Evolutionary conservation across 2,797 vertebrate species (phyloP).

Genomic region (Megaceryle alcyon): DNA sequence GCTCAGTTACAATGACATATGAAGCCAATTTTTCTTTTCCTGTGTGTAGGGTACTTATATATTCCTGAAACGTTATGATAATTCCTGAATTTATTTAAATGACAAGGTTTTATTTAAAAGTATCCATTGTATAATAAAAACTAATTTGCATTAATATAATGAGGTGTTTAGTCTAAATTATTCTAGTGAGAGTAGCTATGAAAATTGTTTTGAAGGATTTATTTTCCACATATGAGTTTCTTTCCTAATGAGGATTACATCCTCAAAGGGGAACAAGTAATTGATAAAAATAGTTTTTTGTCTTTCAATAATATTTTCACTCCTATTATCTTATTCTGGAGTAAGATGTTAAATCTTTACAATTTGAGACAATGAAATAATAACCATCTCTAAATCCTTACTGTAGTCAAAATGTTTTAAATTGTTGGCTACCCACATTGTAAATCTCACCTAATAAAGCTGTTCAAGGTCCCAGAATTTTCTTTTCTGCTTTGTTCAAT

Average conservation of each 20-base stretch:
- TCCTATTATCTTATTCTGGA: constrained; percentile 23
- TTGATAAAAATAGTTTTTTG: constrained; percentile 49
- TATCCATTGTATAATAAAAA: constrained; percentile 32
- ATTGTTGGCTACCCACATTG: neutral
- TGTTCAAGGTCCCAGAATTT: constrained; percentile 5
- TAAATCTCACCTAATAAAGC: neutral
- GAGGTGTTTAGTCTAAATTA: constrained; percentile 48
- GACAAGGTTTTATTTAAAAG: constrained; percentile 45
- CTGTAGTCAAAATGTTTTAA: neutral
- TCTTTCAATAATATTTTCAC: constrained; percentile 16
- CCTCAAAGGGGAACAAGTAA: constrained; percentile 53
- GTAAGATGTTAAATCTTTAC: constrained; percentile 24
- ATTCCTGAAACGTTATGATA: neutral
- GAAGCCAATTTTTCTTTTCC: neutral
- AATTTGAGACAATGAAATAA: constrained; percentile 9
- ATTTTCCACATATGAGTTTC: constrained; percentile 35
- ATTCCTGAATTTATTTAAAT: constrained; percentile 24
- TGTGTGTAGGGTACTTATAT: neutral
- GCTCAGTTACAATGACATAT: neutral
- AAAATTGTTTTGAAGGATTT: constrained; percentile 68
- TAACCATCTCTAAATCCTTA: neutral
- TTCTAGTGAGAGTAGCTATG: constrained; percentile 36
- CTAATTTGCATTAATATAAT: constrained; percentile 63
- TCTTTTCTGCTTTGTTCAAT: neutral
- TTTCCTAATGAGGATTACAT: constrained; percentile 49